Evolutionary conservation across 1,140 invertebrate genomes (phyloP).

Genomic region (Phymastichus coffea): DNA sequence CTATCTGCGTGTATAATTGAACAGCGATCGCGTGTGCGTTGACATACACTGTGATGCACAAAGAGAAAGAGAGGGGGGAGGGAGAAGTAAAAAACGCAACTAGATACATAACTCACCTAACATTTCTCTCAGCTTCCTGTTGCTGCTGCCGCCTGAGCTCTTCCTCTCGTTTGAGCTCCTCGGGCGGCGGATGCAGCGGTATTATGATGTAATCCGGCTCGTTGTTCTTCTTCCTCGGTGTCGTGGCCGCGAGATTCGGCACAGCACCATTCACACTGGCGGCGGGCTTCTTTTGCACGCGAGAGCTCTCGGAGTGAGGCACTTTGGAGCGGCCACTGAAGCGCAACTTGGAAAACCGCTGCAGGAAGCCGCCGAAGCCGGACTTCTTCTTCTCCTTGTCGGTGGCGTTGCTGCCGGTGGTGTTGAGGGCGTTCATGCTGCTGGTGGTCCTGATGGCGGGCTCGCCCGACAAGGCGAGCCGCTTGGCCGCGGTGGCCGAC

Average conservation of each 20-base stretch:
- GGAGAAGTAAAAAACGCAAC: neutral
- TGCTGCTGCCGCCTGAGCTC: constrained; percentile 21
- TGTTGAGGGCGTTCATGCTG: constrained; percentile 4
- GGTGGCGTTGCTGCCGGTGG: neutral
- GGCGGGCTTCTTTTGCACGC: constrained; percentile 38
- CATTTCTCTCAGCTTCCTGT: constrained; percentile 19
- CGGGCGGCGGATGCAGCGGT: constrained; percentile 51
- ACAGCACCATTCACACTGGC: neutral
- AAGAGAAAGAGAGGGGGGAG: too few relatives aligned
- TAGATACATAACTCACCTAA: constrained; percentile 39
- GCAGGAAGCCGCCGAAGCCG: constrained; percentile 57
- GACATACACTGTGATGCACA: too few relatives aligned
- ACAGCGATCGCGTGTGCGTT: too few relatives aligned
- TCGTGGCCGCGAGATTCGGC: neutral
- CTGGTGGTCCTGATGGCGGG: constrained; percentile 27
- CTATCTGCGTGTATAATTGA: too few relatives aligned
- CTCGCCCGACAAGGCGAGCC: constrained; percentile 46
- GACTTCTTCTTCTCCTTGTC: constrained; percentile 46
- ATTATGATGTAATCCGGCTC: constrained; percentile 56
- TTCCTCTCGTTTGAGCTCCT: constrained; percentile 33
- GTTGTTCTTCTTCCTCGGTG: constrained; percentile 37
- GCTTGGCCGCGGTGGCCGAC: constrained; percentile 49
- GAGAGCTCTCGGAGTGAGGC: constrained; percentile 47
- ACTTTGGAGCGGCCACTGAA: constrained; percentile 55
- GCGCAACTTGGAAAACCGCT: constrained; percentile 56